Percentiles rank a stretch among this genome's conserved stretches.
Conservation (phyloP, 1,140 invertebrate species). For the Danaus plexippus region DNA sequence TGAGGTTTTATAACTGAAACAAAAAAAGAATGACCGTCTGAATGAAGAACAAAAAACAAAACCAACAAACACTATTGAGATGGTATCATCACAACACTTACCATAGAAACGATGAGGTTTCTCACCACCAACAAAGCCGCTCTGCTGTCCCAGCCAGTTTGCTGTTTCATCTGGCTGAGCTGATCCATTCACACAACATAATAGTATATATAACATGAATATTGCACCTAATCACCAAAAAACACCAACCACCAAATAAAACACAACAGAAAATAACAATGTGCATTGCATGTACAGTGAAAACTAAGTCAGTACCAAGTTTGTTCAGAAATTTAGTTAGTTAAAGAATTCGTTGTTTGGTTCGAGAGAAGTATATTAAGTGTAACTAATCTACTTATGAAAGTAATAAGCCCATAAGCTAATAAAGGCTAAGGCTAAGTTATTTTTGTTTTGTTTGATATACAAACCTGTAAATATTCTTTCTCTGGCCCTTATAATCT, state of each 20-base stretch:
- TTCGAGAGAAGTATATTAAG: no score
- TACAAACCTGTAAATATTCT: constrained; percentile 88
- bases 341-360: no score
- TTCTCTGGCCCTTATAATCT: constrained; percentile 83
- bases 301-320: no score
- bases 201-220: constrained; percentile 71
- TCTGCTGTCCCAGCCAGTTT: constrained; percentile 64
- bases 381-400: no score
- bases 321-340: constrained; percentile 8
- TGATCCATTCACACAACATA: constrained; percentile 69
- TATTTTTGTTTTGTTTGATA: no score
- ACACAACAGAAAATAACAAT: constrained; percentile 59
- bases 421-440: no score
- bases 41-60: constrained; percentile 21
- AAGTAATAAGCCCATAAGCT: no score
- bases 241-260: constrained; percentile 67
- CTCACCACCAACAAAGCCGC: constrained; percentile 46
- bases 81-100: constrained; percentile 37
- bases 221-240: constrained; percentile 67
- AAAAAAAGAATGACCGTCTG: constrained; percentile 37
- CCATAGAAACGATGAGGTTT: constrained; percentile 70
- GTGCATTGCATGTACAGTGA: no score
- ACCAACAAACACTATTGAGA: constrained; percentile 8
- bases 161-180: constrained; percentile 69
- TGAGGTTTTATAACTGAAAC: constrained; percentile 51